These are phyloP conservation scores for Pachycephala philippinensis DNA, from an alignment of 2,113 vertebrate species.

Conservation along the genomic window DNA sequence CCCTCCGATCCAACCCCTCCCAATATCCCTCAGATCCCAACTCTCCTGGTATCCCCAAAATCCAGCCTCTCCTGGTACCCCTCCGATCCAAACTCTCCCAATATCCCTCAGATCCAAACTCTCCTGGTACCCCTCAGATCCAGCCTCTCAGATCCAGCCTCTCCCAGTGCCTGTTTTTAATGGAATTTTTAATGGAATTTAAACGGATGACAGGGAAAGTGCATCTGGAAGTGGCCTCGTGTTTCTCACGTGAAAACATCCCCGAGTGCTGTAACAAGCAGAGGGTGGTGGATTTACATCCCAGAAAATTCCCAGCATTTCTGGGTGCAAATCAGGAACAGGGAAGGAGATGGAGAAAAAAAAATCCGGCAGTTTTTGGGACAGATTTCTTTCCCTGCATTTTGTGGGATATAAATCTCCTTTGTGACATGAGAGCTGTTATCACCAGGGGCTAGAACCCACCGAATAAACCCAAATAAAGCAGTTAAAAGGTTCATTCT, in stretches of 20 bases:
- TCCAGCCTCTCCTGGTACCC: background rate
- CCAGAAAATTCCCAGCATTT: background rate
- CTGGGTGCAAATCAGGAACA: too few relatives aligned
- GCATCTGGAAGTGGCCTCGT: fast-evolving
- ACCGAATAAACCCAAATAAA: background rate
- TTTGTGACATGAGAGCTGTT: background rate
- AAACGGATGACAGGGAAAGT: background rate
- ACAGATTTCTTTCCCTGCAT: background rate
- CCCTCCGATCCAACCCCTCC: background rate
- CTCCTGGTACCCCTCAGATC: background rate
- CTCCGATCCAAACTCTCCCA: background rate
- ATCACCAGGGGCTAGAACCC: background rate
- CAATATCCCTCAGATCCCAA: background rate
- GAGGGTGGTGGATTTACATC: background rate
- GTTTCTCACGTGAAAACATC: background rate
- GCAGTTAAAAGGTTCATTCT: background rate
- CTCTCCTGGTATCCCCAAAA: background rate
- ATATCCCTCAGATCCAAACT: background rate
- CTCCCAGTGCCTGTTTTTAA: too few relatives aligned
- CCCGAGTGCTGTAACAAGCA: background rate
- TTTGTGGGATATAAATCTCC: background rate
- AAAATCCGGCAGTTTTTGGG: background rate
- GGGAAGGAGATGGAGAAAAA: background rate
- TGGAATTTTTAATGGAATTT: background rate
- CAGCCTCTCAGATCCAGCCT: background rate